Base-by-base conservation (phyloP, 2,888 invertebrate species). In the Oscheius onirici region DNA sequence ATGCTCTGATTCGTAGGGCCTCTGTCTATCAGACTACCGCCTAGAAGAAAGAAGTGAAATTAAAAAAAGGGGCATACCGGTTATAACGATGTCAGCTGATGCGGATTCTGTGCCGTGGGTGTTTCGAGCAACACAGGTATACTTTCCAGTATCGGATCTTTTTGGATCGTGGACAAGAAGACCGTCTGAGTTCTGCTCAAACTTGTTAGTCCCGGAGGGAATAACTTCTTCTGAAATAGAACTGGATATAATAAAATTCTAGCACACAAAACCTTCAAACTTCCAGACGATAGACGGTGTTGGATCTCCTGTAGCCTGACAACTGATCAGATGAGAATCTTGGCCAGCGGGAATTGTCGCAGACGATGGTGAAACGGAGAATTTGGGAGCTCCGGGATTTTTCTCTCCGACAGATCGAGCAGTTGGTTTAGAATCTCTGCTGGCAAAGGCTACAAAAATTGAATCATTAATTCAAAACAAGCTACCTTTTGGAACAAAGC, bases 221-320 rank as follows among this genome's bases (percentile, higher is more conserved):
- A 69, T 46, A 17, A 58, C 46, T 10, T 60, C 55, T 11, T 70
- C 69, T 61, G 41, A 41, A 69, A 69, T 22, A 22, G 49, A n/a
- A n/a, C n/a, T n/a, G 11, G 24, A 60, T 15, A n/a, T 24, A 46
- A 13, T 3, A 13, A 1, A 10, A 13, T 1, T 46, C 8, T 17
- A 46, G 3, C 13, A 5, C 52, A 20, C 13, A 8, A 74, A 91
- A 95, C 95, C 94, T 89, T 94, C 93, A 88, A 93, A 93, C 86
- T 92, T 92, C 97, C 97, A 97, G 54, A 94, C 93, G 73, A 93
- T 91, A 87, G 93, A 94, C 11, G 97, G 96, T 80, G 92, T 91
- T 24, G 96, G 96, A 20, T 95, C 94, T 61, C 96, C 96, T 68
- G 92, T 91, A 34, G 94, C 95, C 82, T 93, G 91, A 89, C 97